Percentiles rank a stretch among this genome's conserved stretches.
Conservation (phyloP, 2,113 vertebrate genomes). For the Microtus montanus region DNA sequence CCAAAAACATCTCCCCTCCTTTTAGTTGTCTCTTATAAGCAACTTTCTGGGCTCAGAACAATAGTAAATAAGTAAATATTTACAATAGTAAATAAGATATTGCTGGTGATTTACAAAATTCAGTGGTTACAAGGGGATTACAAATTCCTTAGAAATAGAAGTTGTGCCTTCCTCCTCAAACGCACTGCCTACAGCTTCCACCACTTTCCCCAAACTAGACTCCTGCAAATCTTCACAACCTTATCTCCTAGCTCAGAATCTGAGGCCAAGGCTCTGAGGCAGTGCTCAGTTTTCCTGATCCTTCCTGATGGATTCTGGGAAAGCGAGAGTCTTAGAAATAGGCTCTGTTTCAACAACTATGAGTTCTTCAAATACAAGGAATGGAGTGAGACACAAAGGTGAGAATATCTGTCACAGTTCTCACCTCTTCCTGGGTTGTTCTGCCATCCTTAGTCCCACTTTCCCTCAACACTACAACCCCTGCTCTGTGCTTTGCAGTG, state of each 20-base stretch:
- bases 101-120: neutral
- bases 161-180: neutral
- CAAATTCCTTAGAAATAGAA: neutral
- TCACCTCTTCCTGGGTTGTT: neutral
- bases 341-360: neutral
- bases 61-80: neutral
- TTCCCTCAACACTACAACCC: neutral
- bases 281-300: neutral
- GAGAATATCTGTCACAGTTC: neutral
- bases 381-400: neutral
- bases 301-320: neutral
- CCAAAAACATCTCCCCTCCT: neutral
- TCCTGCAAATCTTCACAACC: neutral
- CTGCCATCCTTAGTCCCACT: neutral
- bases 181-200: neutral
- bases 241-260: neutral
- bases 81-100: neutral
- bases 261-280: neutral
- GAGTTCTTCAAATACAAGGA: neutral
- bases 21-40: neutral
- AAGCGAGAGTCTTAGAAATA: neutral
- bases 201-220: neutral
- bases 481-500: neutral
- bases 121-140: neutral
- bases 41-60: neutral